A percentile compares a stretch with the other conserved stretches of the same genome.
phyloP scores from a whole-genome alignment of 2,888 invertebrate genomes.

The Thelaira solivaga region DNA sequence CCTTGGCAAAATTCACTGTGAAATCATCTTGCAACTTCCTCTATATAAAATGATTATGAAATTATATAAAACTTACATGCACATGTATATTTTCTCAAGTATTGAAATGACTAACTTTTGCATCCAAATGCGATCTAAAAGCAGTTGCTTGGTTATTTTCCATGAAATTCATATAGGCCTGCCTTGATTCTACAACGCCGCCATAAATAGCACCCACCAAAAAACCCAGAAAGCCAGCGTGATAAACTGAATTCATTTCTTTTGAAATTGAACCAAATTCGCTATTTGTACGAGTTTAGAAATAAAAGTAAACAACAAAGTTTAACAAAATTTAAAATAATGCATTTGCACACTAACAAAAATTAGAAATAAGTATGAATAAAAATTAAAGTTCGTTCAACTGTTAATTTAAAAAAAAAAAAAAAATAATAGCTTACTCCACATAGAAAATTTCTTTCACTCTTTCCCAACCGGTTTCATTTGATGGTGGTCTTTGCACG shows the following conservation, averaged over 20 bases:
- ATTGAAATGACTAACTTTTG: slow-evolving; percentile 79
- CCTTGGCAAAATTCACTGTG: slow-evolving; percentile 83
- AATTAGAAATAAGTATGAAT: too few relatives aligned
- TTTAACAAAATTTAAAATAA: too few relatives aligned
- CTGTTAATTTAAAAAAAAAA: slow-evolving; percentile 66
- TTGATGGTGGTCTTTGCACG: slow-evolving; percentile 59
- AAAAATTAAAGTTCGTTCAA: too few relatives aligned
- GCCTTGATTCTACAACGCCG: slow-evolving; percentile 80
- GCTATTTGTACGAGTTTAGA: slow-evolving; percentile 75
- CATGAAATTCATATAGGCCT: slow-evolving; percentile 83
- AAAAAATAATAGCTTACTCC: slow-evolving; percentile 68
- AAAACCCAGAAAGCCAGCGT: slow-evolving; percentile 80
- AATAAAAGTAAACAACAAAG: too few relatives aligned
- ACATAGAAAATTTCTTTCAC: slow-evolving; percentile 73
- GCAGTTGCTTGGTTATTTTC: slow-evolving; percentile 85
- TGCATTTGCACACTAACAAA: too few relatives aligned
- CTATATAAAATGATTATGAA: slow-evolving; percentile 72
- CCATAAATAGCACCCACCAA: slow-evolving; percentile 83
- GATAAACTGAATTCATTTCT: slow-evolving; percentile 81
- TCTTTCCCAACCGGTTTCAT: slow-evolving; percentile 74
- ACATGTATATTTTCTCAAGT: background rate
- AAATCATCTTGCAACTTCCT: slow-evolving; percentile 84
- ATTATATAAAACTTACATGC: background rate
- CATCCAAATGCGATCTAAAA: slow-evolving; percentile 82
- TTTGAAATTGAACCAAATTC: slow-evolving; percentile 81